Conservation (phyloP, 1,140 invertebrate species). For the Eubasilissa regina region DNA sequence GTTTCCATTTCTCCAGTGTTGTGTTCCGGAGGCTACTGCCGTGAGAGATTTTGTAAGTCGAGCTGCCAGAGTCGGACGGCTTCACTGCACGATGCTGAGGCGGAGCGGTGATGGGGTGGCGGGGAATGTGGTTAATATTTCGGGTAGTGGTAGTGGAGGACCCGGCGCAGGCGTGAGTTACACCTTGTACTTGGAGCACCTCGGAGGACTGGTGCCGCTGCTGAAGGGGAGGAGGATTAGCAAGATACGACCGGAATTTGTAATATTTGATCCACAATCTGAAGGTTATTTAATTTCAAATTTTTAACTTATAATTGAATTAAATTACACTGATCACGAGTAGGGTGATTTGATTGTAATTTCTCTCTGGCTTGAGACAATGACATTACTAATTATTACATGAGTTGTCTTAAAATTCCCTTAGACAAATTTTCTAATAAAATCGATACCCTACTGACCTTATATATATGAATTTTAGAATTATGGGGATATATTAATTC, state of each 20-base stretch:
- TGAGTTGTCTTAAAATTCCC: no score
- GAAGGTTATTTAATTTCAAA: conserved; percentile 74
- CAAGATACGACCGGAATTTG: conserved; percentile 97
- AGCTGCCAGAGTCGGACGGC: conserved; percentile 84
- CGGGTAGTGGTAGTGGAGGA: conserved; percentile 70
- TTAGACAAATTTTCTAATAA: no score
- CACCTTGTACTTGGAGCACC: conserved; percentile 96
- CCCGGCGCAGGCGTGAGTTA: conserved; percentile 84
- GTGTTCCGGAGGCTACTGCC: conserved; percentile 90
- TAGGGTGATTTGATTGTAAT: no score
- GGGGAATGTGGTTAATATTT: conserved; percentile 73
- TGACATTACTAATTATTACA: no score
- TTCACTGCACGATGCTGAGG: conserved; percentile 97
- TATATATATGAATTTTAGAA: no score
- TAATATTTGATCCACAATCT: conserved; percentile 96
- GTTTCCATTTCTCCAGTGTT: conserved; percentile 79
- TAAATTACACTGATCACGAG: no score
- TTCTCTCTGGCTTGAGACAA: no score
- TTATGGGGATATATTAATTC: no score
- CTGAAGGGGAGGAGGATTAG: conserved; percentile 96
- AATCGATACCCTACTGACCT: no score
- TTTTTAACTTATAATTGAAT: no score
- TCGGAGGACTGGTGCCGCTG: conserved; percentile 96
- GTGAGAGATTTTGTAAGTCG: conserved; percentile 94
- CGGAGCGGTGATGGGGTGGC: conserved; percentile 85